A percentile compares a stretch with the other conserved stretches of the same genome.
Conservation (phyloP, 1,140 invertebrate genomes). For the Euura lappo region DNA sequence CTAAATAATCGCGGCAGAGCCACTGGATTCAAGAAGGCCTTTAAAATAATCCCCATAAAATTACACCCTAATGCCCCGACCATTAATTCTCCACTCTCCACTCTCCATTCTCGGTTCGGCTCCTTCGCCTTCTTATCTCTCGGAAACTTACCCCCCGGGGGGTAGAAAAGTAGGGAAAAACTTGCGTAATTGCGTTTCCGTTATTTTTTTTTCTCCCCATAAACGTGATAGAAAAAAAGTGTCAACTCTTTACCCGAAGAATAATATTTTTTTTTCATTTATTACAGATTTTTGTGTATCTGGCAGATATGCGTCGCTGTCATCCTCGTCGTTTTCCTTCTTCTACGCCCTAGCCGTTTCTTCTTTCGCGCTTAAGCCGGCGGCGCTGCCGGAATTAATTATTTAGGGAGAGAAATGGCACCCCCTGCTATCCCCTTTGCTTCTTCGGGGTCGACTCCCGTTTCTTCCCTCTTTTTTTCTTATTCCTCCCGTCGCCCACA, state of each 20-base stretch:
- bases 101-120: neutral
- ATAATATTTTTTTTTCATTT: too few relatives aligned
- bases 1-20: slow-evolving; percentile 45
- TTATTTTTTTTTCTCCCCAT: neutral
- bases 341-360: slow-evolving; percentile 8
- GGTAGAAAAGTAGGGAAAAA: slow-evolving; percentile 19
- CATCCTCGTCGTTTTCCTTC: slow-evolving; percentile 20
- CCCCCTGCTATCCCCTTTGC: slow-evolving; percentile 36
- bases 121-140: too few relatives aligned
- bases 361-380: slow-evolving; percentile 47
- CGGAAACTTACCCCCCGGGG: too few relatives aligned
- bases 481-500: slow-evolving; percentile 31
- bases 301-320: neutral
- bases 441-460: slow-evolving; percentile 26
- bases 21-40: slow-evolving; percentile 44
- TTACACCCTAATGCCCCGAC: slow-evolving; percentile 44
- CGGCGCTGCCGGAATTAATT: slow-evolving; percentile 58
- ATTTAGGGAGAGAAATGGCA: slow-evolving; percentile 61
- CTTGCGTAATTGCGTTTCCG: neutral
- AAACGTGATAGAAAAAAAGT: too few relatives aligned
- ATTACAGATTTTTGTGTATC: too few relatives aligned
- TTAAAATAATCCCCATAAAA: slow-evolving; percentile 52
- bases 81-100: slow-evolving; percentile 42
- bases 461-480: slow-evolving; percentile 26
- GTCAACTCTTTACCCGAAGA: too few relatives aligned